Evolutionary conservation across 2,113 vertebrate genomes (phyloP), one percentile per base, ranked within the genome.

Genomic region (Perca schrenkii): DNA sequence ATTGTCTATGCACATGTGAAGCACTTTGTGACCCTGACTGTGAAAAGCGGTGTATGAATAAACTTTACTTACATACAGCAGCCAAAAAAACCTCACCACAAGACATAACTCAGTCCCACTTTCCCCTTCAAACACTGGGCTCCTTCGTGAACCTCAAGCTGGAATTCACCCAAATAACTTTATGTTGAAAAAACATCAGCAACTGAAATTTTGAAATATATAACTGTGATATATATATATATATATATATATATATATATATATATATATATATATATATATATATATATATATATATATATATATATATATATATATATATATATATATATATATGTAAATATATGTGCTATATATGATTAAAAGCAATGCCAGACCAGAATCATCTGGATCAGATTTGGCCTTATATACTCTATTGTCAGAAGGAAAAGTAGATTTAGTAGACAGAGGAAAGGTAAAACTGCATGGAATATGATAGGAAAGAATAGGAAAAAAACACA

Each of bases 71-170:
- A 31, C 10, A 21, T 65, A 31, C 36, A 40, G 40, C 60, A 66
- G 68, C 25, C 6, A 67, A 6, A 43, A 43, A 40, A 12, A 46
- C 43, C 22, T 61, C 66, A 46, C 53, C 40, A 25, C 64, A 63
- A 64, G 64, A 52, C 77, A 77, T 53, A 74, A 66, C 50, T 85
- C 73, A 86, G 81, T 88, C 71, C 82, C 36, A 54, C 58, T 83
- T 91, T 56, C 69, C 72, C 87, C 79, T 85, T 50, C 72, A 80
- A 88, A 89, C 84, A 87, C 65, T 3, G 22, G 15, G 6, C 25
- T 79, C 34, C 46, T 69, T 82, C 69, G n/a, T 63, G 8, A 66
- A 57, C 66, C 62, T 54, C 72, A 16, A 60, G 8, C 58, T 79
- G 89, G 85, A 83, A 71, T 66, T 57, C 25, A 77, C 62, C 73